Percentiles rank a stretch among this genome's conserved stretches.
Evolutionary conservation across 1,140 invertebrate species (phyloP).

Genomic region (Mizuhopecten yessoensis): DNA sequence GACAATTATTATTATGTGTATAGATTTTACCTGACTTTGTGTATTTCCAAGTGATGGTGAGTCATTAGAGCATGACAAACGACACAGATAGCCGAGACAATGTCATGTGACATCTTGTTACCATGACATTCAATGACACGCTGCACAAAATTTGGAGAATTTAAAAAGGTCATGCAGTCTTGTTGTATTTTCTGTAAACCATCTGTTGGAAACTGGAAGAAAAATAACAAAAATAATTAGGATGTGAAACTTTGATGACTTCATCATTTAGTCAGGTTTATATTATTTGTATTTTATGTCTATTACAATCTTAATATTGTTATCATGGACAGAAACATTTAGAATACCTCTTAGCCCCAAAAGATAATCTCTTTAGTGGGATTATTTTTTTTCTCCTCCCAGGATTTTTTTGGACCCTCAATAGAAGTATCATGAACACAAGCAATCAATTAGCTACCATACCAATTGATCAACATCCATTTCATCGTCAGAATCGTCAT

Average conservation of each 20-base stretch:
- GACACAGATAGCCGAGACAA: slow-evolving; percentile 87
- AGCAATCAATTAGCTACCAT: too few relatives aligned
- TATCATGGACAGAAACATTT: too few relatives aligned
- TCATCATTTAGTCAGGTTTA: too few relatives aligned
- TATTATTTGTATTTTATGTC: too few relatives aligned
- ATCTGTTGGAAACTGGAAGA: slow-evolving; percentile 60
- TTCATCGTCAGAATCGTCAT: slow-evolving; percentile 71
- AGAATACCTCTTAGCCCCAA: too few relatives aligned
- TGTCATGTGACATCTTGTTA: slow-evolving; percentile 59
- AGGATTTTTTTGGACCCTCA: too few relatives aligned
- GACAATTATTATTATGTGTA: neutral
- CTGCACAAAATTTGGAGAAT: slow-evolving; percentile 73
- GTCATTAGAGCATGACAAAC: slow-evolving; percentile 91
- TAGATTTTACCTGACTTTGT: slow-evolving; percentile 87
- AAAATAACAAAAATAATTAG: neutral
- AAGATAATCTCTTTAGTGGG: too few relatives aligned
- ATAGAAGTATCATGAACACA: too few relatives aligned
- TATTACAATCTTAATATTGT: too few relatives aligned
- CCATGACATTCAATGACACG: slow-evolving; percentile 69
- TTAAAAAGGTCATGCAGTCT: slow-evolving; percentile 72
- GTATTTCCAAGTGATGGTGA: slow-evolving; percentile 89
- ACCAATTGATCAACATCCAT: slow-evolving; percentile 68
- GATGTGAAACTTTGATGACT: too few relatives aligned
- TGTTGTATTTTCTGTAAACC: slow-evolving; percentile 63
- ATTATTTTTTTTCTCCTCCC: too few relatives aligned